Base-by-base conservation (phyloP, 2,888 invertebrate genomes). In the Cactoblastis cactorum region DNA sequence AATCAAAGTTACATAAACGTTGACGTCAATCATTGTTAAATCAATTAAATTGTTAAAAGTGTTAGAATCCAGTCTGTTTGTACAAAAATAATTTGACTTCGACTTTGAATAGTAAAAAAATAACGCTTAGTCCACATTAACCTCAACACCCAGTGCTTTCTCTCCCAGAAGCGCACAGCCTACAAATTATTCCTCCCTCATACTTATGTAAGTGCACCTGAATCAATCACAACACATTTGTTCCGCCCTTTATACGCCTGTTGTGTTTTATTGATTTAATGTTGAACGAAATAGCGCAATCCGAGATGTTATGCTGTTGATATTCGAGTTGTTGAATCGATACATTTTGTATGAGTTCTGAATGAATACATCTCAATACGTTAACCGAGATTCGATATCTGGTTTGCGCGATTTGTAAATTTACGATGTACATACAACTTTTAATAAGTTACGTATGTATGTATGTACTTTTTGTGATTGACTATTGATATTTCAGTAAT, bases 121-220 rank as follows among this genome's bases (percentile, higher is more conserved):
- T n/a, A n/a, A n/a, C n/a, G n/a, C 8, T 28, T 28, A 64, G 53
- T 83, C 83, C 77, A 77, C 39, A 63, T 53, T 70, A 71, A 52
- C 49, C 56, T 54, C 19, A 45, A 61, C 53, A 48, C 54, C 48
- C 57, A 62, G 60, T 53, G 54, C 57, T 50, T 54, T 47, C 45
- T 53, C 57, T 66, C 65, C 70, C 83, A 78, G 82, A 70, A 83
- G 83, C 83, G 61, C 68, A 63, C 71, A 76, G 71, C 71, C 70
- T 72, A 84, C 85, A 87, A 85, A 83, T 87, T 89, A 89, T 89
- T 87, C 88, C 88, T 78, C 88, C 88, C 80, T 84, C 84, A 79
- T 80, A 77, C 73, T 80, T 76, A 72, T 77, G 77, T 83, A 80
- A 81, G 78, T 84, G 84, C 86, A 85, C 82, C 86, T 82, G 87